Evolutionary conservation across 2,888 invertebrate genomes (phyloP), one percentile per base, ranked within the genome.

Genomic region (Drosophila anomelani): DNA sequence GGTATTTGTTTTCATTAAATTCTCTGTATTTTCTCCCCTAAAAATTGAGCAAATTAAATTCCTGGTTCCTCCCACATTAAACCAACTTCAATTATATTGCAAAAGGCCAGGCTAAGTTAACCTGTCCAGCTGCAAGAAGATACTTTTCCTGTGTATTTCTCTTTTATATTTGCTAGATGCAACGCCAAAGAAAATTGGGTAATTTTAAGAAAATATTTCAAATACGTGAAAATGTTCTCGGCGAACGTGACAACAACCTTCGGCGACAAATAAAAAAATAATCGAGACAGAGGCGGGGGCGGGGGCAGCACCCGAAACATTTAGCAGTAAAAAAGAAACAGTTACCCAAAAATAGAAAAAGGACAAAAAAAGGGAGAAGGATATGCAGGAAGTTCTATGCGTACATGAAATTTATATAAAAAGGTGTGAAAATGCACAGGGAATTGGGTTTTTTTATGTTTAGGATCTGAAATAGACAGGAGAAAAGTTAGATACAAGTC

Each of bases 151-250:
- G 69, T 39, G 67, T 53, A 20, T 44, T 49, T 20, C 59, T 36
- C 29, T 54, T 49, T 67, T 67, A 68, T 56, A 43, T 61, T 68
- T 63, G 70, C 61, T 77, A 58, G 69, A 71, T 44, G 62, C 56
- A 53, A 23, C 71, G 61, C 64, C 64, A 59, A 67, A 67, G 75
- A 77, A 89, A 80, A 85, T 89, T 90, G 79, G 85, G 87, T 89
- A 81, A 89, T 89, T 87, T 85, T 90, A 80, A 47, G 74, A 86
- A 86, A 86, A 86, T 89, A 86, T 86, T 88, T 86, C 73, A 86
- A 77, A 84, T 78, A 86, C 85, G 85, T 86, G 85, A 77, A 90
- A 86, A 89, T 89, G 85, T 79, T 75, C 73, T 58, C 26, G 44
- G 32, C 47, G 87, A 64, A 88, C 88, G 88, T 88, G 88, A 88